Evolutionary conservation across 2,113 vertebrate genomes (phyloP), one percentile per base, ranked within the genome.

Genomic region (Myiagra hebetior): DNA sequence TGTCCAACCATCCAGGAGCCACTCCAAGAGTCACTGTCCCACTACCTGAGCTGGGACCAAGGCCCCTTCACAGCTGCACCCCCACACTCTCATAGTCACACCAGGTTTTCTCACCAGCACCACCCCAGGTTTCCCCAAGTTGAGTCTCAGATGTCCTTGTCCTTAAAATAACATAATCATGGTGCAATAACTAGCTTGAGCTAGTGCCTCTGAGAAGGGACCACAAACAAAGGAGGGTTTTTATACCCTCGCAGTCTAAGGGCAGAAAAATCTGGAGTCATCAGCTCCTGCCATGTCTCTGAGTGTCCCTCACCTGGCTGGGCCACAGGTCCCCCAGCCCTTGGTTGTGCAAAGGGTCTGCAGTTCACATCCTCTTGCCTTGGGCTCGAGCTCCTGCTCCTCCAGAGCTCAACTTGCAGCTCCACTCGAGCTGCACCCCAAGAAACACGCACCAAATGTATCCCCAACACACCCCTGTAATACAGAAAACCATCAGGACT

Each of bases 121-220:
- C 14, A 39, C 7, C 30, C 18, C 5, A 11, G 17, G 15, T 23
- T 55, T 74, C 12, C 69, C 42, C 41, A 12, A 0, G 0, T 3
- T 63, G 24, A 72, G 19, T 85, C 15, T 49, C 30, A 65, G n/a
- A 65, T 33, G 13, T 49, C 35, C n/a, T 28, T 9, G 39, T 56
- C 19, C 30, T 49, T 47, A 28, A 56, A 74, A 56, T 12, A 19
- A n/a, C 6, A 30, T 47, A 28, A 41, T 23, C n/a, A 21, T 11
- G 13, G 39, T 63, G 21, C 33, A 85, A 7, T n/a, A 47, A n/a
- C 19, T 46, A 10, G 13, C 11, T 55, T 19, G 59, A 74, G n/a
- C 4, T 56, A 27, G 5, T 41, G n/a, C n/a, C n/a, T 74, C 12
- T 2, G 11, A 27, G n/a, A 41, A 74, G n/a, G 15, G 39, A 73